Evolutionary conservation across 2,888 invertebrate species (phyloP).

Genomic region (Caenorhabditis japonica): DNA sequence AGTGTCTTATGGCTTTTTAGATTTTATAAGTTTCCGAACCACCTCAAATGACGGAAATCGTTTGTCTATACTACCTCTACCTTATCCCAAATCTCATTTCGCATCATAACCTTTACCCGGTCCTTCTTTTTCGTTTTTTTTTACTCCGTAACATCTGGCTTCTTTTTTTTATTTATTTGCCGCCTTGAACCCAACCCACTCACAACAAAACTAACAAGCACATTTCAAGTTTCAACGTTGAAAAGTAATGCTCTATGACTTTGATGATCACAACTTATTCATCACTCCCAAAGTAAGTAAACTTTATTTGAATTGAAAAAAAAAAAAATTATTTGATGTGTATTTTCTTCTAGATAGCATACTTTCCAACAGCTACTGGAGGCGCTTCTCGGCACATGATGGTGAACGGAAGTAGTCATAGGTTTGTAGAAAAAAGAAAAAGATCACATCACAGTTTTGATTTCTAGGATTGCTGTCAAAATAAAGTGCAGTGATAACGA

Average conservation of each 20-base stretch:
- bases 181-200: background rate
- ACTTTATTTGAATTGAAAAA: too few species aligned
- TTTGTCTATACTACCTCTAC: slow-evolving; percentile 38
- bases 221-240: background rate
- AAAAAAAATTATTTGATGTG: too few species aligned
- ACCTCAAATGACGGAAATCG: too few species aligned
- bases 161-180: slow-evolving; percentile 1
- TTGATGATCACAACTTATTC: slow-evolving; percentile 72
- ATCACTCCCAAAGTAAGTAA: slow-evolving; percentile 65
- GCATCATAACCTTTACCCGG: slow-evolving; percentile 19
- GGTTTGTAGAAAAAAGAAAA: slow-evolving; percentile 45
- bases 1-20: slow-evolving; percentile 1
- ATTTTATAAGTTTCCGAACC: too few species aligned
- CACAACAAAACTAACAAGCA: background rate
- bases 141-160: slow-evolving; percentile 27
- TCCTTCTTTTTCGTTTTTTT: slow-evolving; percentile 25
- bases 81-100: too few species aligned
- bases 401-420: slow-evolving; percentile 71
- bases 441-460: background rate
- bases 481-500: slow-evolving; percentile 75
- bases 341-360: slow-evolving; percentile 44
- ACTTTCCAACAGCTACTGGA: slow-evolving; percentile 61
- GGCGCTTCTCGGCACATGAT: slow-evolving; percentile 74
- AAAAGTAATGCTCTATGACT: slow-evolving; percentile 64
- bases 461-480: slow-evolving; percentile 72